A percentile compares a stretch with the other conserved stretches of the same genome.
Evolutionary conservation across 2,888 invertebrate genomes (phyloP).

Genomic region (Gasteruption jaculator): DNA sequence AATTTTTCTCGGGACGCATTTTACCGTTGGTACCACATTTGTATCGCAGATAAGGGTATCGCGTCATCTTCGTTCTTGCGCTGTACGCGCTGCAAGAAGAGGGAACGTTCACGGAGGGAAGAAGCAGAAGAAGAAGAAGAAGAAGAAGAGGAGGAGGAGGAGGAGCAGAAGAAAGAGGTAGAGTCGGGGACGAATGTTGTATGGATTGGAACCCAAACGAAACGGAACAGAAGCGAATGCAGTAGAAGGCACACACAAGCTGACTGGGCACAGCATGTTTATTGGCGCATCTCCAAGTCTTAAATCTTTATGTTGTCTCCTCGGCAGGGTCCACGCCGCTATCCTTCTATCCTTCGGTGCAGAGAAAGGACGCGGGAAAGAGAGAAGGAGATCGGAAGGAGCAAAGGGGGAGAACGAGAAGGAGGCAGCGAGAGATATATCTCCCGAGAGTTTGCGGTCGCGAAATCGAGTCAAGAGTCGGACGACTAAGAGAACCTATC

Average conservation of each 20-base stretch:
- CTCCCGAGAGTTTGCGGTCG: conserved; percentile 38
- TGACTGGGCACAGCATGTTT: conserved; percentile 49
- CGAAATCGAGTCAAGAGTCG: conserved; percentile 45
- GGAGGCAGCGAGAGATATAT: conserved; percentile 40
- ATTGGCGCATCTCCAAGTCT: conserved; percentile 51
- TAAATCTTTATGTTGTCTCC: conserved; percentile 53
- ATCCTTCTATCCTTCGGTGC: conserved; percentile 25
- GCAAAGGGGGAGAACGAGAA: conserved; percentile 27
- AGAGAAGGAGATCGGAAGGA: conserved; percentile 18
- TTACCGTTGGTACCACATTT: too few relatives aligned
- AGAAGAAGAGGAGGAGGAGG: not conserved
- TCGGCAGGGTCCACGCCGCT: conserved; percentile 40
- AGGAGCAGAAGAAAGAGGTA: conserved; percentile 17
- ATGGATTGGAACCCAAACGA: too few relatives aligned
- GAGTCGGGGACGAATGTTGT: conserved; percentile 7
- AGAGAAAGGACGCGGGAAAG: conserved; percentile 13
- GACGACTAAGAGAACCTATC: conserved; percentile 34
- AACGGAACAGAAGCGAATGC: conserved; percentile 43
- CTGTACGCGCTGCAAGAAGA: not conserved
- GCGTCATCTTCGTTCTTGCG: too few relatives aligned
- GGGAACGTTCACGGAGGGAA: not conserved
- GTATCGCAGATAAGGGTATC: too few relatives aligned
- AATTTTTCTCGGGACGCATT: too few relatives aligned
- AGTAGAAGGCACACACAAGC: conserved; percentile 38
- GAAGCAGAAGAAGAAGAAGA: not conserved